A percentile compares a stretch with the other conserved stretches of the same genome.
Evolutionary conservation across 2,888 invertebrate species (phyloP).

Genomic region (Yponomeuta cagnagella): DNA sequence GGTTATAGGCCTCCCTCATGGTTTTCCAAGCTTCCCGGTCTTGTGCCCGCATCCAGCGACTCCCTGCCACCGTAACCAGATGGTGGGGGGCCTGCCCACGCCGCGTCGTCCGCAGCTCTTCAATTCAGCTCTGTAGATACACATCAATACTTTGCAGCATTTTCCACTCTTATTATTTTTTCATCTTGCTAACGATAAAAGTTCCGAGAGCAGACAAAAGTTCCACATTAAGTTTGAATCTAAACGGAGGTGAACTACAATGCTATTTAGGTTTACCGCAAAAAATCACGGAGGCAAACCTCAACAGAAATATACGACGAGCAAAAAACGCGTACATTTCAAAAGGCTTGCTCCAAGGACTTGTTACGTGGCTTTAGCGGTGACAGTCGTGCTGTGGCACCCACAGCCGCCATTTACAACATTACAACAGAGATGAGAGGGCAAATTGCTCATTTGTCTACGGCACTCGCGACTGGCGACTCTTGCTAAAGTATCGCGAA

Average conservation of each 20-base stretch:
- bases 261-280: not conserved
- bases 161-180: not conserved
- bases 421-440: conserved; percentile 58
- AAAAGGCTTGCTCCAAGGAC: not conserved
- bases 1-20: too few relatives aligned
- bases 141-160: not conserved
- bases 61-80: too few relatives aligned
- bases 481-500: conserved; percentile 31
- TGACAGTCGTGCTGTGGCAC: conserved; percentile 29
- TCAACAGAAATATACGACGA: too few relatives aligned
- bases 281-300: not conserved
- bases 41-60: too few relatives aligned
- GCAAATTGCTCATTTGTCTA: conserved; percentile 64
- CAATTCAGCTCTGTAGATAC: not conserved
- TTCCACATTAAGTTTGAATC: not conserved
- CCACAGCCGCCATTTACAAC: conserved; percentile 40
- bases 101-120: not conserved
- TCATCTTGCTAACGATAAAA: not conserved
- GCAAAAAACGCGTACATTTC: not conserved
- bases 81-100: too few relatives aligned
- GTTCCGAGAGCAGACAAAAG: not conserved
- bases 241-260: not conserved
- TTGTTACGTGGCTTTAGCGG: conserved; percentile 34
- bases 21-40: too few relatives aligned
- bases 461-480: conserved; percentile 40